Base-by-base conservation (phyloP, 2,797 vertebrate genomes). In the Florisuga fusca region DNA sequence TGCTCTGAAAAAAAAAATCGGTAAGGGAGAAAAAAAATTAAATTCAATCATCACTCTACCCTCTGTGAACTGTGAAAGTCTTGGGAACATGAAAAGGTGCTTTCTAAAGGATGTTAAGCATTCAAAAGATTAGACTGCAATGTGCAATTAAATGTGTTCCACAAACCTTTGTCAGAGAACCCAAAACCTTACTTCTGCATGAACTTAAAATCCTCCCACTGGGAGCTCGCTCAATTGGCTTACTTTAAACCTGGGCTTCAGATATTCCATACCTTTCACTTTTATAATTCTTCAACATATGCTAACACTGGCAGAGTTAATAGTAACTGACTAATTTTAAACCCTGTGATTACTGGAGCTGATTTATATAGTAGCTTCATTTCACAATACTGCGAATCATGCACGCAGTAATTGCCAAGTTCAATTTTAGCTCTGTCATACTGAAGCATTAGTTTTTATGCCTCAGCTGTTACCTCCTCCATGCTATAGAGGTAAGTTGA, bases 351-450 rank as follows among this genome's bases (percentile, higher is more conserved):
- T 98, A 98, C 97, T 97, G 96, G 96, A 97, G 96, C 95, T 97
- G 97, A 98, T 97, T 98, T 98, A 97, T 97, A 97, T 71, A 97
- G 98, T 97, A 97, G 97, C 97, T 97, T 97, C 97, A 86, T 96
- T 97, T 97, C 97, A 97, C 96, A 93, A 98, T 63, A 16, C 95
- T 87, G 97, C 90, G 95, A 97, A 97, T 97, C 97, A 90, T 54
- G 90, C 96, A 95, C 50, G 31, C 83, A 6, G 97, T 98, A 98
- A 98, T 98, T 98, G 98, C 97, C 97, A 97, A 97, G 97, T 97
- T 97, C 98, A 97, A 94, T 98, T 98, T 98, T 98, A 98, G 98
- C 97, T 98, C 98, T 97, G 97, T 98, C 98, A 98, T 86, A 96
- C 84, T 97, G 96, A 96, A 96, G 95, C 95, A 92, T 95, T 96